These are phyloP conservation scores for Anorthoa munda DNA, from an alignment of 2,888 invertebrate species.

Conservation along the genomic window DNA sequence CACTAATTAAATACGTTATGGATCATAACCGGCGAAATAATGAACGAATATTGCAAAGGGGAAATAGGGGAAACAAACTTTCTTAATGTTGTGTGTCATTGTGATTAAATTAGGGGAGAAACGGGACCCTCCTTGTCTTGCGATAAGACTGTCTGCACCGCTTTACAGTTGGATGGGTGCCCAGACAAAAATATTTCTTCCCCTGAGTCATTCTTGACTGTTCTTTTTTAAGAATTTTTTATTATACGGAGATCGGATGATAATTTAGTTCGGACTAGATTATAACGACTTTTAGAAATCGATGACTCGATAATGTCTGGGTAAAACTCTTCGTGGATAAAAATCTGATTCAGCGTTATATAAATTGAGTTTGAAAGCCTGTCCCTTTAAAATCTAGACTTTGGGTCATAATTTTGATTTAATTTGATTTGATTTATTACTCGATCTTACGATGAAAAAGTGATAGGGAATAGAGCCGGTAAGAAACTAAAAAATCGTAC, in stretches of 20 bases:
- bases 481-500: background rate
- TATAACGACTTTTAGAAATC: background rate
- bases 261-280: constrained; percentile 20
- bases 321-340: background rate
- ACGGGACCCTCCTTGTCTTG: constrained; percentile 17
- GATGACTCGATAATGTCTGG: constrained; percentile 15
- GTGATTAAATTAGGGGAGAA: constrained; percentile 51
- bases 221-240: background rate
- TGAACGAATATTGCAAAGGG: constrained; percentile 31
- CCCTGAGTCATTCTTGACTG: background rate
- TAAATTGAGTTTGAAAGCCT: constrained; percentile 14
- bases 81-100: constrained; percentile 54
- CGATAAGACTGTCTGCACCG: constrained; percentile 27
- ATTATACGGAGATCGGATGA: background rate
- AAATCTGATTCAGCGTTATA: constrained; percentile 25
- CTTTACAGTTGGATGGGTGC: constrained; percentile 40
- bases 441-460: background rate
- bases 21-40: constrained; percentile 41
- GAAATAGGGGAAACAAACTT: constrained; percentile 33
- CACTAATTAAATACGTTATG: constrained; percentile 42
- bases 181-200: constrained; percentile 1
- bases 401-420: background rate
- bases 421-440: constrained; percentile 2
- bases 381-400: background rate
- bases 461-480: background rate